Conservation (phyloP, 1,140 invertebrate species). For the Halyomorpha halys region DNA sequence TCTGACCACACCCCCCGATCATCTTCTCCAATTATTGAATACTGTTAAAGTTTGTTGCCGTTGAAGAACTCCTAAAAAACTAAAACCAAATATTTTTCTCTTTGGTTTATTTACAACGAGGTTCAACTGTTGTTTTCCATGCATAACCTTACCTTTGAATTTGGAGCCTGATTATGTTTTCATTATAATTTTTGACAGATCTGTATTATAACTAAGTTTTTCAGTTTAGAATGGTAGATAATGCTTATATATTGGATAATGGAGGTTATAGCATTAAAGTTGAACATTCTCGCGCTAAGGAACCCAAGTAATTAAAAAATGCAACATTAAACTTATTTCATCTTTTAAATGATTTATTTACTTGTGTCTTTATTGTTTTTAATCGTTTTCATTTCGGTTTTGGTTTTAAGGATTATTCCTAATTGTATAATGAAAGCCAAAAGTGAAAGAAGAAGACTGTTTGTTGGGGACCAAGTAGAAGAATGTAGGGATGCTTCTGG, state of each 20-base stretch:
- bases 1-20: too few species aligned
- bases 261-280: constrained; percentile 77
- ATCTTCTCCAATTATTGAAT: too few species aligned
- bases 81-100: too few species aligned
- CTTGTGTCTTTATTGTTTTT: constrained; percentile 3
- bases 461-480: constrained; percentile 87
- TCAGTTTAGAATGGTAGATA: constrained; percentile 28
- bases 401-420: constrained; percentile 54
- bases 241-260: constrained; percentile 58
- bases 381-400: neutral
- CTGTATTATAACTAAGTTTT: too few species aligned
- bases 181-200: too few species aligned
- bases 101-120: too few species aligned
- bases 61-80: too few species aligned
- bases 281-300: constrained; percentile 55
- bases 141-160: too few species aligned
- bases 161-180: too few species aligned
- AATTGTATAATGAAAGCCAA: constrained; percentile 99
- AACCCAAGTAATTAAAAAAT: constrained; percentile 47
- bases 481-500: constrained; percentile 93
- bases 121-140: too few species aligned
- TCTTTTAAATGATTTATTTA: neutral
- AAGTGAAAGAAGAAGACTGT: constrained; percentile 82
- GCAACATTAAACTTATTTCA: neutral
- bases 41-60: too few species aligned